Evolutionary conservation across 2,113 vertebrate species (phyloP).

Genomic region (Climacteris rufus): DNA sequence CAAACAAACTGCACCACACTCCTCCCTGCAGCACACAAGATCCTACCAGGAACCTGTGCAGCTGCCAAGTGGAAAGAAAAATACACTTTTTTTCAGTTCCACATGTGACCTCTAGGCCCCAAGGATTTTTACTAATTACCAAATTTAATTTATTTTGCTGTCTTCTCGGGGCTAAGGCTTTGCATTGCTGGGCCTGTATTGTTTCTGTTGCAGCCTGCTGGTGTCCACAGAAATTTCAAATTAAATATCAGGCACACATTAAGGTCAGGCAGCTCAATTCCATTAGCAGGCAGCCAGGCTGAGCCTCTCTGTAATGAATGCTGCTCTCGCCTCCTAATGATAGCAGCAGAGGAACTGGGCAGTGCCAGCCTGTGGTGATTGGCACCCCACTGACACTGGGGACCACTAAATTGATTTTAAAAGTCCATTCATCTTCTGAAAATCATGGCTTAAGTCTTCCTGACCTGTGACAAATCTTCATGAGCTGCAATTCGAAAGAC

Average conservation of each 20-base stretch:
- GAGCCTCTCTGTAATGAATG: not conserved
- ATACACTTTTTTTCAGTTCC: not conserved
- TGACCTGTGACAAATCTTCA: constrained; percentile 30
- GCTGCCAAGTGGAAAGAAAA: not conserved
- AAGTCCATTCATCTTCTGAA: constrained; percentile 31
- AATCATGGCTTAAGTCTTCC: constrained; percentile 7
- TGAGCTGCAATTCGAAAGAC: not conserved
- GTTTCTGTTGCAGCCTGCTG: not conserved
- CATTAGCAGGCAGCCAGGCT: not conserved
- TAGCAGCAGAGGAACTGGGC: not conserved
- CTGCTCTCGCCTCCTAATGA: not conserved
- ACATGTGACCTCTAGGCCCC: not conserved
- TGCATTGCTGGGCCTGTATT: not conserved
- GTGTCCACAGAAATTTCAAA: constrained; percentile 17
- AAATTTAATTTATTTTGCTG: not conserved
- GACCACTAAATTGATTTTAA: constrained; percentile 21
- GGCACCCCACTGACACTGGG: not conserved
- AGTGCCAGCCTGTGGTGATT: not conserved
- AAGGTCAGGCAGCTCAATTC: constrained; percentile 41
- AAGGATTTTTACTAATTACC: not conserved
- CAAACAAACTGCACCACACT: not conserved
- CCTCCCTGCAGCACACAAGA: rapidly evolving
- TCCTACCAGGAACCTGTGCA: not conserved
- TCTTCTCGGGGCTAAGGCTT: not conserved
- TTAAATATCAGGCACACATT: constrained; percentile 38